phyloP scores from a whole-genome alignment of 2,113 vertebrate genomes.

The Erythrolamprus reginae region DNA sequence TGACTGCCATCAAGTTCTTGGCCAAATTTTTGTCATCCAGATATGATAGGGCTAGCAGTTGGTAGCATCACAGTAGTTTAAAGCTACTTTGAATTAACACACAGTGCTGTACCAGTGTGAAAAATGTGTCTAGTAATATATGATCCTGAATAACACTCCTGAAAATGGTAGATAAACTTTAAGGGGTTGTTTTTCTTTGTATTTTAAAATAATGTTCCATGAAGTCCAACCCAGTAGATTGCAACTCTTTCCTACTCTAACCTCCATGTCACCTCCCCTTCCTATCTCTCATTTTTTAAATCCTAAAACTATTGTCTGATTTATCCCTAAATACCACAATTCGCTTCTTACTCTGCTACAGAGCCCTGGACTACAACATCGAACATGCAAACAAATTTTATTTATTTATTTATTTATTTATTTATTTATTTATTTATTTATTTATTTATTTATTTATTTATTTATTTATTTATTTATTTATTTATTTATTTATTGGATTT shows the following conservation, averaged over 20 bases:
- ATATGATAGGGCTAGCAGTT: neutral
- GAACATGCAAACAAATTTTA: no score
- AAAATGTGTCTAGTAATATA: neutral
- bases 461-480: no score
- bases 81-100: neutral
- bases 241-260: neutral
- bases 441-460: no score
- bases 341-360: no score
- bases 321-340: no score
- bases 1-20: neutral
- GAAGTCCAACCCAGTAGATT: neutral
- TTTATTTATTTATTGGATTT: no score
- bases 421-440: no score
- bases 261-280: neutral
- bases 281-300: neutral
- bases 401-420: no score
- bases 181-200: neutral
- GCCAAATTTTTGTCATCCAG: neutral
- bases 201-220: neutral
- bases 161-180: neutral
- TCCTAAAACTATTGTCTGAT: neutral
- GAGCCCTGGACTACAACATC: no score
- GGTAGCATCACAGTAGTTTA: neutral
- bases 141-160: neutral
- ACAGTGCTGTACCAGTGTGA: neutral